phyloP scores from a whole-genome alignment of 2,113 vertebrate genomes.

The Crotophaga sulcirostris region DNA sequence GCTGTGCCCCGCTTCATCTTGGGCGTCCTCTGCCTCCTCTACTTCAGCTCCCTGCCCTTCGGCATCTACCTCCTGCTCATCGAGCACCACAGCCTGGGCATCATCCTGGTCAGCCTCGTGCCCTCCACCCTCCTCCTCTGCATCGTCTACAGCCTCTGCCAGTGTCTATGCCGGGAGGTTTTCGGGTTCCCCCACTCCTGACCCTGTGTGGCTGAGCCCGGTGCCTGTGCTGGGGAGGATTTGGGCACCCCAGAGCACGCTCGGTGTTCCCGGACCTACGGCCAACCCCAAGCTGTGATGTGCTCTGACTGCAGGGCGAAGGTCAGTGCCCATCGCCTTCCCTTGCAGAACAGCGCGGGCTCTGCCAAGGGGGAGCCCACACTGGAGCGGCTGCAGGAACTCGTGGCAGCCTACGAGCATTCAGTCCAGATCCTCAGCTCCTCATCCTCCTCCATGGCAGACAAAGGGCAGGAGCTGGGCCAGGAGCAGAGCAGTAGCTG shows the following conservation, averaged over 20 bases:
- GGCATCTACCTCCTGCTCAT: slow-evolving; percentile 91
- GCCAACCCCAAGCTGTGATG: background rate
- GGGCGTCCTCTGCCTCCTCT: slow-evolving; percentile 85
- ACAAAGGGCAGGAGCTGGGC: slow-evolving; percentile 82
- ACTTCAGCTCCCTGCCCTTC: slow-evolving; percentile 87
- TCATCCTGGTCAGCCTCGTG: slow-evolving; percentile 86
- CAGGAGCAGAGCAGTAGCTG: slow-evolving; percentile 79
- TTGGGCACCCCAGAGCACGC: background rate
- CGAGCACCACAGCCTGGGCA: slow-evolving; percentile 81
- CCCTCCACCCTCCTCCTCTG: slow-evolving; percentile 87
- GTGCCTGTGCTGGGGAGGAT: background rate
- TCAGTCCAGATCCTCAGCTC: slow-evolving; percentile 58
- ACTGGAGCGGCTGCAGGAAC: slow-evolving; percentile 76
- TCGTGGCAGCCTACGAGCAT: slow-evolving; percentile 73
- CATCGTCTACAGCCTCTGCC: slow-evolving; percentile 84
- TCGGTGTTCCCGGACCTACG: background rate
- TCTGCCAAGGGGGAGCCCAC: slow-evolving; percentile 84
- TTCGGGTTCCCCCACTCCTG: slow-evolving; percentile 75
- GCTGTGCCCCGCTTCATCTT: slow-evolving; percentile 81
- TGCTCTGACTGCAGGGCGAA: background rate
- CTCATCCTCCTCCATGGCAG: slow-evolving; percentile 37
- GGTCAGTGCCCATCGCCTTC: slow-evolving; percentile 41
- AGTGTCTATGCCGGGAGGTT: slow-evolving; percentile 85
- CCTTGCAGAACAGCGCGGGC: slow-evolving; percentile 83
- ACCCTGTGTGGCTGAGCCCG: background rate